Conservation (phyloP, 2,888 invertebrate genomes). For the Spilosoma lubricipeda region DNA sequence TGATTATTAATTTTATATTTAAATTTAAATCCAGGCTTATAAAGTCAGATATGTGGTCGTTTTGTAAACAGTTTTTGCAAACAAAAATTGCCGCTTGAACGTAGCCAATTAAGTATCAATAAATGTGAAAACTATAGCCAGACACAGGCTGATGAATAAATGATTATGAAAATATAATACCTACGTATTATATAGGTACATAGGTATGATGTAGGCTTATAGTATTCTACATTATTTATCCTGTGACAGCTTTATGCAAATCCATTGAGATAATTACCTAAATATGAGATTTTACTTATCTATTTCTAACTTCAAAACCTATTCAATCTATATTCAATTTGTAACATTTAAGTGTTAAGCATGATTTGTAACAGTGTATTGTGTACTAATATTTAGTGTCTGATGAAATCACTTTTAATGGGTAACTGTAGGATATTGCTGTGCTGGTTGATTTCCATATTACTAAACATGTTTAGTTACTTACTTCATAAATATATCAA, state of each 20-base stretch:
- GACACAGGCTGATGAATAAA: neutral
- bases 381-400: conserved; percentile 18
- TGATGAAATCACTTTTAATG: conserved; percentile 30
- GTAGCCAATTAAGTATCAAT: neutral
- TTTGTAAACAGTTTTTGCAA: neutral
- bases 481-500: neutral
- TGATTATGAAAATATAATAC: neutral
- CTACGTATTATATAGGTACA: neutral
- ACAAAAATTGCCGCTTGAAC: neutral
- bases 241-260: neutral
- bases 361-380: conserved; percentile 10
- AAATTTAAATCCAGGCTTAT: neutral
- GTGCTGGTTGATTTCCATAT: neutral
- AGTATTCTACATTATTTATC: neutral
- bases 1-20: neutral
- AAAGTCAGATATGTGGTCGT: neutral
- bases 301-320: neutral
- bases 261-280: neutral
- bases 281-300: neutral
- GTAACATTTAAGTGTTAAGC: neutral
- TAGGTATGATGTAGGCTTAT: neutral
- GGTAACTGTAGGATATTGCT: conserved; percentile 23
- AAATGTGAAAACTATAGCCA: neutral
- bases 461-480: neutral
- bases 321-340: neutral